Evolutionary conservation across 2,797 vertebrate species (phyloP).

Genomic region (Gymnodraco acuticeps): DNA sequence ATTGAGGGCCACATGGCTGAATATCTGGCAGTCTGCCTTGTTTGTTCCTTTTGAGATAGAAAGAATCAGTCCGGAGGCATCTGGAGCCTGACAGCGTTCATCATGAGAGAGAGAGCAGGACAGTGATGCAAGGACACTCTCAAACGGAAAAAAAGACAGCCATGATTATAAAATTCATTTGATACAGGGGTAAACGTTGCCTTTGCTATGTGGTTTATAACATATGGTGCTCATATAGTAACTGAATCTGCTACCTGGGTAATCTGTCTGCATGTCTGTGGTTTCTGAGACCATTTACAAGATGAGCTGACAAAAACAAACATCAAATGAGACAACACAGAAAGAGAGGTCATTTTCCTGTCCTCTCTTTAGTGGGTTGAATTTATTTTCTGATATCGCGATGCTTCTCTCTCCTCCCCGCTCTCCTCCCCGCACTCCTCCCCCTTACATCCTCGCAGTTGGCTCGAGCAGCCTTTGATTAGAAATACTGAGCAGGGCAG

Average conservation of each 20-base stretch:
- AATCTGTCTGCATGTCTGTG: slow-evolving; percentile 43
- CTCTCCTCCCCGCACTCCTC: slow-evolving; percentile 23
- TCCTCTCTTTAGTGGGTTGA: slow-evolving; percentile 45
- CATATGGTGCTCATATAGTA: slow-evolving; percentile 57
- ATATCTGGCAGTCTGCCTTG: slow-evolving; percentile 53
- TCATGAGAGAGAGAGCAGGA: slow-evolving; percentile 58
- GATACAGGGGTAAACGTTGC: slow-evolving; percentile 67
- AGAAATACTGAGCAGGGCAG: slow-evolving; percentile 60
- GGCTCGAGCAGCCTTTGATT: slow-evolving; percentile 36
- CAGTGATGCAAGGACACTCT: slow-evolving; percentile 48
- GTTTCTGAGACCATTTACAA: slow-evolving; percentile 55
- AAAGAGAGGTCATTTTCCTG: slow-evolving; percentile 57
- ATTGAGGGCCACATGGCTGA: slow-evolving; percentile 40
- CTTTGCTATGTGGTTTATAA: slow-evolving; percentile 64
- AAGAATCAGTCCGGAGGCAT: slow-evolving; percentile 43
- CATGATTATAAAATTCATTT: slow-evolving; percentile 73
- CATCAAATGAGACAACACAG: slow-evolving; percentile 70
- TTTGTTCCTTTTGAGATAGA: slow-evolving; percentile 31
- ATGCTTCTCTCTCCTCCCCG: slow-evolving; percentile 33
- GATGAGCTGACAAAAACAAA: slow-evolving; percentile 65
- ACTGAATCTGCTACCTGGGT: slow-evolving; percentile 48
- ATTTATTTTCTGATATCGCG: slow-evolving; percentile 46
- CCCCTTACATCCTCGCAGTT: not conserved
- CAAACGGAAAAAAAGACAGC: slow-evolving; percentile 60
- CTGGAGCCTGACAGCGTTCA: slow-evolving; percentile 41